Evolutionary conservation across 2,113 vertebrate genomes (phyloP), one percentile per base, ranked within the genome.

Genomic region (Ailurus styani): DNA sequence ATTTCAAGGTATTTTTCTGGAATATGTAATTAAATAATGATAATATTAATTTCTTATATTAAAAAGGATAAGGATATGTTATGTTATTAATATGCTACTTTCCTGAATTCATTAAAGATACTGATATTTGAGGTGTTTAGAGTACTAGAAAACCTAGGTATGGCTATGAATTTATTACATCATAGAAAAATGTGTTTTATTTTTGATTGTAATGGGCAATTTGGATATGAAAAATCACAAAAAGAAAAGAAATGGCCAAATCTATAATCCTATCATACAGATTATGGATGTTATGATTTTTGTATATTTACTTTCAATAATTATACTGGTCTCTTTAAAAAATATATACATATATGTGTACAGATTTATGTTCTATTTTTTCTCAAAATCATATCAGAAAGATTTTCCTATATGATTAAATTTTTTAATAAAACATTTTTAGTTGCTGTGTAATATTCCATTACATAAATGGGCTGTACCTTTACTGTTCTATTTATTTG

Each of bases 21-120:
- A 64, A 10, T 83, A 50, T 40, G 18, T 85, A 94, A 95, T 73
- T 91, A 95, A 85, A 95, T 57, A 87, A 87, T 75, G 31, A 68
- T 66, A 85, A 54, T 95, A 81, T 23, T 84, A 62, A 55, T 42
- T 93, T 91, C 20, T 72, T 85, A 34, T 20, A 82, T 96, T 79
- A 50, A 77, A 70, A 89, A 94, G 21, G 10, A 77, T 87, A 86
- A 86, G 64, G 40, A 84, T 57, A 87, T 25, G 11, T 87, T 87
- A 84, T 7, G 34, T 85, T 50, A 93, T 96, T 87, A 91, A 45
- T 79, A 55, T 75, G 42, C 72, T 89, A 68, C 21, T 91, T 89
- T 84, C 47, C 54, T 85, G 7, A 77, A 89, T 73, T 93, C 10
- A 52, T 90, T 91, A 93, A 55, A 94, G 29, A 93, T 81, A 60